Percentiles rank a stretch among this genome's conserved stretches.
phyloP scores from a whole-genome alignment of 1,140 invertebrate genomes.

The Hypothenemus hampei region DNA sequence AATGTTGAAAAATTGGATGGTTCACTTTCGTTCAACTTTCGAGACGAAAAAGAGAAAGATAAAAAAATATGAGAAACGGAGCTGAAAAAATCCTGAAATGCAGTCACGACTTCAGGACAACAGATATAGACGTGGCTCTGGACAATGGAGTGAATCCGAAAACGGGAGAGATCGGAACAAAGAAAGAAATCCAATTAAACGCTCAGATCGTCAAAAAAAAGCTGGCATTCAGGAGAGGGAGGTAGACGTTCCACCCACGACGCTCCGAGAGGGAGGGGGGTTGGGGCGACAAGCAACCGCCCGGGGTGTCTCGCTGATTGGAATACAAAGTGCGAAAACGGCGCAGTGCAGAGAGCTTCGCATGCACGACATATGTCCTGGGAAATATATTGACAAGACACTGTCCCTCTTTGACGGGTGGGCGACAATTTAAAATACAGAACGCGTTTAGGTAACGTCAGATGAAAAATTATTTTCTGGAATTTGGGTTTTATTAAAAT shows the following conservation, averaged over 20 bases:
- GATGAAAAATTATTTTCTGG: constrained; percentile 15
- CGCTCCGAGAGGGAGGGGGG: background rate
- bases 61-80: too few species aligned
- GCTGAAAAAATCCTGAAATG: too few species aligned
- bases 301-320: constrained; percentile 13
- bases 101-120: constrained; percentile 5
- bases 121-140: constrained; percentile 5
- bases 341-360: constrained; percentile 5
- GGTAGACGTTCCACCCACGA: too few species aligned
- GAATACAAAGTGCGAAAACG: constrained; percentile 16
- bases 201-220: constrained; percentile 21
- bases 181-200: constrained; percentile 28
- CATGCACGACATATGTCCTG: constrained; percentile 7
- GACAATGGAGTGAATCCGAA: constrained; percentile 17
- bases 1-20: too few species aligned
- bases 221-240: background rate
- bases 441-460: constrained; percentile 6
- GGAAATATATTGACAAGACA: constrained; percentile 18
- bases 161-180: constrained; percentile 21
- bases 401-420: constrained; percentile 6
- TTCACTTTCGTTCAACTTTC: too few species aligned
- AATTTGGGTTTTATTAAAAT: background rate
- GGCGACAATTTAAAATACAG: constrained; percentile 7
- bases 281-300: background rate
- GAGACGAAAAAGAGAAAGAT: too few species aligned